Evolutionary conservation across 2,888 invertebrate species (phyloP), one percentile per base, ranked within the genome.

Genomic region (Tuberolachnus salignus): DNA sequence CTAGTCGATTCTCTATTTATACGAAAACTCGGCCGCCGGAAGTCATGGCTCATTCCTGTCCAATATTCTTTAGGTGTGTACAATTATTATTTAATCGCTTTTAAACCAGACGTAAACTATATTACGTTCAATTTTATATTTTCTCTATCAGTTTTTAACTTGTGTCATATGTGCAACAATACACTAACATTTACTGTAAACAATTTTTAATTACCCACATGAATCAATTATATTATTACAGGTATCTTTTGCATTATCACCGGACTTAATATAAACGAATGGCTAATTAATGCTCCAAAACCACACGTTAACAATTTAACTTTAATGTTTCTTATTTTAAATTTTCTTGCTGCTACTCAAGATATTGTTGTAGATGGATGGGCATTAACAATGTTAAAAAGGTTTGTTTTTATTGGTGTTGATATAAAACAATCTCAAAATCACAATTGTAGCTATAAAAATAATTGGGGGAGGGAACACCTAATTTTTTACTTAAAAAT

Each of bases 361-460:
- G 99, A 99, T 86, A 98, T 99, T 84, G 98, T 97, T n/a, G 98
- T 99, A 0, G 99, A 99, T 88, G 99, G 99, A 42, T 99, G 99
- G 99, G 99, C 99, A 0, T 87, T 99, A 16, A 98, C 98, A 0
- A 99, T 99, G 97, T 88, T 99, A 1, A 94, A 95, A 84, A 93
- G 94, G 91, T 95, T 63, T 73, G 49, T 80, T 14, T 1, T 74
- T 53, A 13, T 53, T 34, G 6, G 34, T 34, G 34, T 6, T 34
- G 13, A 83, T 14, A 34, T 4, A 34, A 34, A 34, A 34, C 3
- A 34, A 34, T n/a, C n/a, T n/a, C n/a, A n/a, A n/a, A n/a, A n/a
- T n/a, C n/a, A n/a, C n/a, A n/a, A n/a, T n/a, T n/a, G n/a, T n/a
- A n/a, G n/a, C n/a, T n/a, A n/a, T n/a, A n/a, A n/a, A n/a, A n/a